Evolutionary conservation across 2,888 invertebrate species (phyloP).

Genomic region (Leucoma salicis): DNA sequence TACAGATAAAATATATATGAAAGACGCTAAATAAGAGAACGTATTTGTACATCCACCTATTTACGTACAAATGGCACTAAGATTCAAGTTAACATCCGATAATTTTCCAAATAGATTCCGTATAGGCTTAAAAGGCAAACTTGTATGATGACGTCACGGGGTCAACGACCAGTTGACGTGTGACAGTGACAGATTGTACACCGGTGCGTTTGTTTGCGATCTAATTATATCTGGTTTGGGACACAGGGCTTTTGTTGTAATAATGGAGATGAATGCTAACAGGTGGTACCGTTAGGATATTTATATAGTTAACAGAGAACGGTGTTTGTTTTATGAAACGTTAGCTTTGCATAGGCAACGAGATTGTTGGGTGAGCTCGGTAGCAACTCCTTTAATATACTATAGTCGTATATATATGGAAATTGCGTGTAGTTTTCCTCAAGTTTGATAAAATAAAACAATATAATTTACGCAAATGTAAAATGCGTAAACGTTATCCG

Average conservation of each 20-base stretch:
- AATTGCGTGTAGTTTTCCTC: too few species aligned
- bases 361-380: too few species aligned
- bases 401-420: too few species aligned
- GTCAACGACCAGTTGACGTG: constrained; percentile 35
- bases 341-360: too few species aligned
- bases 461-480: too few species aligned
- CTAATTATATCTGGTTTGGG: constrained; percentile 30
- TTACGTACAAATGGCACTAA: not conserved
- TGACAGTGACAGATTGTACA: constrained; percentile 23
- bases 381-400: too few species aligned
- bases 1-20: too few species aligned
- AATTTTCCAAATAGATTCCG: constrained; percentile 10
- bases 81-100: not conserved
- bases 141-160: constrained; percentile 17
- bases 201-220: constrained; percentile 30
- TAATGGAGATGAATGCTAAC: not conserved
- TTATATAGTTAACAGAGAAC: not conserved
- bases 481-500: too few species aligned
- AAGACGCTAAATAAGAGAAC: too few species aligned
- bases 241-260: not conserved
- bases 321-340: not conserved
- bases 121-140: constrained; percentile 12
- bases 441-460: too few species aligned
- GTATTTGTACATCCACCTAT: too few species aligned
- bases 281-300: not conserved